Conservation (phyloP, 2,113 vertebrate species). For the Macheiramphus alcinus region DNA sequence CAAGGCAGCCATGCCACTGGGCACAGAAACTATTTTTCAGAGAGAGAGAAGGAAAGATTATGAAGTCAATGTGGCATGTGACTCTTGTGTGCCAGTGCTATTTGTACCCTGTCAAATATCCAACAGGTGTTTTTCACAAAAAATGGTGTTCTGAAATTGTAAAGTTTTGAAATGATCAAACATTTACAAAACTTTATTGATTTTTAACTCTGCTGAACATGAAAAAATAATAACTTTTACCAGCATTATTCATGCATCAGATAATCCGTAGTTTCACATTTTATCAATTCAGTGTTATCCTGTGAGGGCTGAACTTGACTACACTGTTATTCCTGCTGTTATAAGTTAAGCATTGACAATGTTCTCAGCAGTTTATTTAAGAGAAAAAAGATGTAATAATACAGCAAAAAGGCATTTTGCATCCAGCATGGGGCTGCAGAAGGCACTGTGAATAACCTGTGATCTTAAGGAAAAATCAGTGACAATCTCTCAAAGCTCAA, state of each 20-base stretch:
- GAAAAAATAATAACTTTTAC: not conserved
- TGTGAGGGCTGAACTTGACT: constrained; percentile 42
- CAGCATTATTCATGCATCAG: not conserved
- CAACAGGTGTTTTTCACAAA: not conserved
- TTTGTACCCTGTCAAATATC: not conserved
- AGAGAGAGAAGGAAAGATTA: not conserved
- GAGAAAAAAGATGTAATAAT: constrained; percentile 56
- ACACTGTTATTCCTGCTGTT: not conserved
- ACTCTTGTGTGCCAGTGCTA: not conserved
- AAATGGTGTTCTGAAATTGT: not conserved
- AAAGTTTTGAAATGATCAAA: not conserved
- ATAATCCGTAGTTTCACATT: not conserved
- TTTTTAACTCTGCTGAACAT: constrained; percentile 1
- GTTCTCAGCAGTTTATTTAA: constrained; percentile 29
- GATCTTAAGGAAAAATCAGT: constrained; percentile 55
- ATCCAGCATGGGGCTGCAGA: not conserved
- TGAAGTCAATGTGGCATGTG: not conserved
- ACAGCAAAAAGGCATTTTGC: constrained; percentile 51
- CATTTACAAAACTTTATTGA: not conserved
- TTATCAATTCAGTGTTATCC: constrained; percentile 47
- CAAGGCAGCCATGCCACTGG: not conserved
- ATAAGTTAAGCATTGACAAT: not conserved
- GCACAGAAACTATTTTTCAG: not conserved
- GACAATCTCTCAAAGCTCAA: not conserved
- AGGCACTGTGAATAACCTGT: constrained; percentile 10